Base-by-base conservation (phyloP, 2,113 vertebrate genomes). In the Pogonocichla stellata region DNA sequence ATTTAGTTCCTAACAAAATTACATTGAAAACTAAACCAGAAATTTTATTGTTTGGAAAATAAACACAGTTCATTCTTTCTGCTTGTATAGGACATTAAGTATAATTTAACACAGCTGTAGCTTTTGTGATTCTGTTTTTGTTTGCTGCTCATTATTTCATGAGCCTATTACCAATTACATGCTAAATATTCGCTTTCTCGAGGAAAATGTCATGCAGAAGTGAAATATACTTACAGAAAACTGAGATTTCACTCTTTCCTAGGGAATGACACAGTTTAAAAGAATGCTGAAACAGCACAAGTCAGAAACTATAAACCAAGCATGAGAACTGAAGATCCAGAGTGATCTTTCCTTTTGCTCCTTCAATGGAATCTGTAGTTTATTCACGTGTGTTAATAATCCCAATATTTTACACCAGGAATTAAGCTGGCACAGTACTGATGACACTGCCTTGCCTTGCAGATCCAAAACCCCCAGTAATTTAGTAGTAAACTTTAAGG, bases 21-120 rank as follows among this genome's bases (percentile, higher is more conserved):
- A 88, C 54, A 90, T 5, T 45, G 45, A 88, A 94, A 92, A 86
- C 62, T 71, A 86, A 90, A 86, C 67, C 40, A 92, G 83, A 86
- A 86, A 93, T 94, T 38, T 67, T 81, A 92, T 91, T 95, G 86
- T 95, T 95, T 93, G 65, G 51, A 92, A 96, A 95, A 93, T 60
- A 91, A 90, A 87, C 60, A 80, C 48, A 83, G 70, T 75, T 85
- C 36, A 88, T 94, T 94, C 80, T 92, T 73, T 80, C 54, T 67
- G 60, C 36, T 86, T 92, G 51, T 74, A 74, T 58, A 96, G 50
- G 42, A 90, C 64, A 80, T 86, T 78, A 91, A 92, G 40, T 22
- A 67, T 89, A 97, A 95, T 95, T 96, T 80, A 91, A 82, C 93
- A 92, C 81, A 96, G 88, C 87, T 94, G 96, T 91, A 94, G 65